Evolutionary conservation across 2,888 invertebrate species (phyloP).

Genomic region (Himalopsyche kuldschensis): DNA sequence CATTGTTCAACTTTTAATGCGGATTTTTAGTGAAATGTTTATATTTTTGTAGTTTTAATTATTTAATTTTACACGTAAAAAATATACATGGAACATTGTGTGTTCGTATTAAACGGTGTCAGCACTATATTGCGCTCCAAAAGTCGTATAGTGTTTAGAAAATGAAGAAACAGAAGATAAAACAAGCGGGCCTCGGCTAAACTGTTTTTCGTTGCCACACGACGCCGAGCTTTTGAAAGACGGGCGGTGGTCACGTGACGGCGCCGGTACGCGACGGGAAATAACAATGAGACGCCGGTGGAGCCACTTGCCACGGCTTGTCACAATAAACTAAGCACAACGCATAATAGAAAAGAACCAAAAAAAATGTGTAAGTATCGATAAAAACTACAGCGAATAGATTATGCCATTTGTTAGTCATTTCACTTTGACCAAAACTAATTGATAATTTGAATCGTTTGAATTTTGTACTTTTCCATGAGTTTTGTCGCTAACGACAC

Average conservation of each 20-base stretch:
- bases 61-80: no score
- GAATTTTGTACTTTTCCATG: no score
- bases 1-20: no score
- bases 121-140: no score
- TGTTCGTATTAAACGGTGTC: no score
- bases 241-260: background rate
- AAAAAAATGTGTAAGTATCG: background rate
- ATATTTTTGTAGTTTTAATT: no score
- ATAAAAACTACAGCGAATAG: background rate
- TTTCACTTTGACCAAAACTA: no score
- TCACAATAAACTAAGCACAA: conserved; percentile 45
- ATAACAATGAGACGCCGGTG: conserved; percentile 1
- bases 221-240: background rate
- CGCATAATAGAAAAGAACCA: conserved; percentile 21
- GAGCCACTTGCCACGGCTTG: conserved; percentile 24
- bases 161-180: background rate
- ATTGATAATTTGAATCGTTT: no score
- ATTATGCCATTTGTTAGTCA: no score
- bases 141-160: background rate
- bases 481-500: no score
- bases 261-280: background rate
- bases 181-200: background rate
- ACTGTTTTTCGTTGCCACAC: background rate
- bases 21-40: no score
- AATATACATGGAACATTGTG: no score